Evolutionary conservation across 2,797 vertebrate genomes (phyloP).

Genomic region (Lophius americanus): DNA sequence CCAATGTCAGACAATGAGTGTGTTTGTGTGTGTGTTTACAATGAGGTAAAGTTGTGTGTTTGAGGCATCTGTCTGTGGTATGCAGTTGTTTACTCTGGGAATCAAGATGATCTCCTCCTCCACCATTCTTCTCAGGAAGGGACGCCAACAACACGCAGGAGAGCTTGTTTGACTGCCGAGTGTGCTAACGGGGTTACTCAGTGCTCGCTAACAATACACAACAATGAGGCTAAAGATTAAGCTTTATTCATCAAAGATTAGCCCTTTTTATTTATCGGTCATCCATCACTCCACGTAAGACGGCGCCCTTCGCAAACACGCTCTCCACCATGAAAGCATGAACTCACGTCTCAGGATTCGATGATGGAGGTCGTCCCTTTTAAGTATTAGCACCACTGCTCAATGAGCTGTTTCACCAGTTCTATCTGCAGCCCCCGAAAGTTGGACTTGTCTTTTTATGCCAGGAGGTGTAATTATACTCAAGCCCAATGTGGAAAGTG

Average conservation of each 20-base stretch:
- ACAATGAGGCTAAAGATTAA: background rate
- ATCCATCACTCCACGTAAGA: background rate
- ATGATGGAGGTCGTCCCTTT: no score
- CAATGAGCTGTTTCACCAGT: no score
- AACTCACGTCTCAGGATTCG: background rate
- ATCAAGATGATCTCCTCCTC: conserved; percentile 28
- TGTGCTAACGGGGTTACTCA: conserved; percentile 13
- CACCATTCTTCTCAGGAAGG: conserved; percentile 8
- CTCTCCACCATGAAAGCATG: background rate
- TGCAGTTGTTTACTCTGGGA: conserved; percentile 52
- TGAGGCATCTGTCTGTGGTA: conserved; percentile 57
- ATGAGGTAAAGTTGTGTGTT: conserved; percentile 42
- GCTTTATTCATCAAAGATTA: conserved; percentile 1
- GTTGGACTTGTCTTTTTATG: no score
- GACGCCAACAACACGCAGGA: conserved; percentile 1
- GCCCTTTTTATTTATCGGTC: conserved; percentile 5
- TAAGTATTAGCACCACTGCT: no score
- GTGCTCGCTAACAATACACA: conserved; percentile 16
- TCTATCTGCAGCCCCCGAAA: no score
- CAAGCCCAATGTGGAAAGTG: no score
- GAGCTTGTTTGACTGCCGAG: conserved; percentile 1
- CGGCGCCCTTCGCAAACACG: background rate
- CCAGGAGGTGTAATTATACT: no score
- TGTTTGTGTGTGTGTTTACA: conserved; percentile 49
- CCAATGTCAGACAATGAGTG: conserved; percentile 28